These are phyloP conservation scores for Cybosia mesomella DNA, from an alignment of 2,888 invertebrate genomes.

Conservation along the genomic window DNA sequence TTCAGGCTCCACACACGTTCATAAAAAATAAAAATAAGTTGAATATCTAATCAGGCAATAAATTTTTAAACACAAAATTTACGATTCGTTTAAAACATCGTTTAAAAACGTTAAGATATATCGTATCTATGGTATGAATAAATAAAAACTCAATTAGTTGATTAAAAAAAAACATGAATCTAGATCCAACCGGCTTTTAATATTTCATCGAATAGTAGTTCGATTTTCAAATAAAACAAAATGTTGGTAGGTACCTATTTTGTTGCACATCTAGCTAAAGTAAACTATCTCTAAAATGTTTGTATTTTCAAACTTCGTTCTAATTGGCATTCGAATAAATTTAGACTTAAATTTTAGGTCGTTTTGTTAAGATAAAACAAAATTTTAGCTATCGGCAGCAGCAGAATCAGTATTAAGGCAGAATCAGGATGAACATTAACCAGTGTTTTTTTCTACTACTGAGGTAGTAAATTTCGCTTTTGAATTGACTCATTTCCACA, in stretches of 20 bases:
- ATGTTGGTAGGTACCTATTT: background rate
- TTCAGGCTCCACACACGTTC: no score
- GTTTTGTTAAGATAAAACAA: no score
- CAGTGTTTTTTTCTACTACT: no score
- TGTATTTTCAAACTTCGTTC: background rate
- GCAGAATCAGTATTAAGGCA: no score
- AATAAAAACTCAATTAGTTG: slow-evolving; percentile 20
- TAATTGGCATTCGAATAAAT: no score
- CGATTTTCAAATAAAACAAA: slow-evolving; percentile 16
- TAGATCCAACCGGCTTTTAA: slow-evolving; percentile 18
- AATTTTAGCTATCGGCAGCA: no score
- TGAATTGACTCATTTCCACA: no score
- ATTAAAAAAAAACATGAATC: background rate
- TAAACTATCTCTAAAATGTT: background rate
- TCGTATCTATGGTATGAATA: slow-evolving; percentile 19
- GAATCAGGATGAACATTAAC: no score
- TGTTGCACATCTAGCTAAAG: background rate
- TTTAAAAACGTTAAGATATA: slow-evolving; percentile 11
- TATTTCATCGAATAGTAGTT: slow-evolving; percentile 17
- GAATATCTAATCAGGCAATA: background rate
- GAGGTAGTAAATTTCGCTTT: no score
- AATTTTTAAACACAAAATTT: slow-evolving; percentile 3
- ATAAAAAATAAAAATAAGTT: background rate
- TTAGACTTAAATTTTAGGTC: no score
- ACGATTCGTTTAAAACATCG: background rate